These are phyloP conservation scores for Poeciliopsis turneri DNA, from an alignment of 2,797 vertebrate species.

Conservation along the genomic window DNA sequence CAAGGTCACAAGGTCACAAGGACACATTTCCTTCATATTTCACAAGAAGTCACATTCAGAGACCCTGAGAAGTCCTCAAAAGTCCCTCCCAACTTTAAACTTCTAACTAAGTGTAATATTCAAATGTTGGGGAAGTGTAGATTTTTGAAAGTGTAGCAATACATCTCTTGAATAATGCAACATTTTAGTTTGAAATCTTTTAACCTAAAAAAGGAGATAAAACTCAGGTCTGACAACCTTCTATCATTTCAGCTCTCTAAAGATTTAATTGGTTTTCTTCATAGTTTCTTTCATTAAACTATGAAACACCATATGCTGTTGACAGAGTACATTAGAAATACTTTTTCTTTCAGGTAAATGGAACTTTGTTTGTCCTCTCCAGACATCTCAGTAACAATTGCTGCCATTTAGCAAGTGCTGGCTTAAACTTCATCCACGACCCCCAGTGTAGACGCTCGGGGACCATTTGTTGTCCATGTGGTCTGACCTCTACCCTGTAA, in stretches of 20 bases:
- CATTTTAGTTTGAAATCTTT: not conserved
- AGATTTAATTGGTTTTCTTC: not conserved
- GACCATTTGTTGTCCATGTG: slow-evolving; percentile 79
- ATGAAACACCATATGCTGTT: slow-evolving; percentile 18
- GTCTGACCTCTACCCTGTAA: slow-evolving; percentile 76
- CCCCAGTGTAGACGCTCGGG: slow-evolving; percentile 55
- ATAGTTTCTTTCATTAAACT: slow-evolving; percentile 14
- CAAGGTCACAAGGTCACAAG: not conserved
- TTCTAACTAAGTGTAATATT: not conserved
- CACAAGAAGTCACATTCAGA: not conserved
- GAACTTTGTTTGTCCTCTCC: slow-evolving; percentile 48
- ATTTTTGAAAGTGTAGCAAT: not conserved
- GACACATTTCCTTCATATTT: not conserved
- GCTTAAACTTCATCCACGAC: slow-evolving; percentile 56
- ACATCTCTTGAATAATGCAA: not conserved
- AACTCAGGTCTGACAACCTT: not conserved
- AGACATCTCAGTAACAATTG: slow-evolving; percentile 52
- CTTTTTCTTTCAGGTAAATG: slow-evolving; percentile 44
- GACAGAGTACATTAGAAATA: slow-evolving; percentile 34
- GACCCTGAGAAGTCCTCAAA: not conserved
- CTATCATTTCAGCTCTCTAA: not conserved
- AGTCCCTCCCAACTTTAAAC: not conserved
- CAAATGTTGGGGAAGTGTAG: not conserved
- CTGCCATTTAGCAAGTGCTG: slow-evolving; percentile 45
- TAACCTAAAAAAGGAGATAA: not conserved